Conservation (phyloP, 2,888 invertebrate species). For the Apoderus coryli region DNA sequence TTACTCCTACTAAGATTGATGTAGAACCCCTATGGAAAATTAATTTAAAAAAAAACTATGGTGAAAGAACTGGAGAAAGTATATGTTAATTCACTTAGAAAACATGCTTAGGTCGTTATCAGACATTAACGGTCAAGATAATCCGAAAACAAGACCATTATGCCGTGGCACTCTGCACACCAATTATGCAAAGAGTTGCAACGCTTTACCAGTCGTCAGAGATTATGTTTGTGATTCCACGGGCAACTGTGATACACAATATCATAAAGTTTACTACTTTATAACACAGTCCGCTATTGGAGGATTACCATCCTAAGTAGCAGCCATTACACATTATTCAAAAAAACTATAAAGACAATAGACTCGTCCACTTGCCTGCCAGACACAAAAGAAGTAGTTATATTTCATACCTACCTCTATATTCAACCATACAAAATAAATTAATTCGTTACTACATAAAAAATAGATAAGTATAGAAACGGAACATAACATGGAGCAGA, state of each 20-base stretch:
- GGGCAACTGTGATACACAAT: conserved; percentile 10
- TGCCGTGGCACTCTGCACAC: conserved; percentile 7
- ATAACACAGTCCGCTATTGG: conserved; percentile 11
- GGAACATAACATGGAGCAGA: no score
- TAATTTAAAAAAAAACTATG: conserved; percentile 7
- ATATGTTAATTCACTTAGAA: conserved; percentile 6
- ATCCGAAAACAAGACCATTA: conserved; percentile 4
- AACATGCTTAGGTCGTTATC: conserved; percentile 5
- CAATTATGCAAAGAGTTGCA: conserved; percentile 8
- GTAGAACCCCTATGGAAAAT: conserved; percentile 8
- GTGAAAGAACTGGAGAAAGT: conserved; percentile 7
- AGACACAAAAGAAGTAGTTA: no score
- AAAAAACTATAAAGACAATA: no score
- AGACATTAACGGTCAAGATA: conserved; percentile 2
- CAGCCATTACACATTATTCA: no score
- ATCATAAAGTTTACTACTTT: conserved; percentile 11
- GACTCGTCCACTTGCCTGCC: no score
- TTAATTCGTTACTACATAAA: no score
- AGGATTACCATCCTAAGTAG: conserved; percentile 1
- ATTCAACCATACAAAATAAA: no score
- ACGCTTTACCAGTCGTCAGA: conserved; percentile 7
- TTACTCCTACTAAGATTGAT: conserved; percentile 8
- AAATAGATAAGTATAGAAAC: no score
- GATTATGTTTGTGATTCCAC: conserved; percentile 10
- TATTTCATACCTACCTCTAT: no score